Evolutionary conservation across 2,113 vertebrate genomes (phyloP).

Genomic region (Tricholaema leucomelas): DNA sequence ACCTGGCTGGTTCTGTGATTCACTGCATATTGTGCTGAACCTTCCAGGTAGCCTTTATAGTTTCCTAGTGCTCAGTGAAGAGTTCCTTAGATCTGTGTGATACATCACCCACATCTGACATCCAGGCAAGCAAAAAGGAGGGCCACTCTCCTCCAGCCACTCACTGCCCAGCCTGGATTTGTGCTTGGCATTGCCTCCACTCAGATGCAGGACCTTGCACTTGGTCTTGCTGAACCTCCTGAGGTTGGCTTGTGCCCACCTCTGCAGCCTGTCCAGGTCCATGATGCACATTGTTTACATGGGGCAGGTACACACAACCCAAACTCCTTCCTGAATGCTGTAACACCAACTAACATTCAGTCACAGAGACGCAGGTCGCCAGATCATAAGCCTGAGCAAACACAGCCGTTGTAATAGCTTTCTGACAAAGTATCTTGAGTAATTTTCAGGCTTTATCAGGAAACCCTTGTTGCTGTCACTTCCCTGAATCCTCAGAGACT

Average conservation of each 20-base stretch:
- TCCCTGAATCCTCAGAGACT: not conserved
- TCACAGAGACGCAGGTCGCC: not conserved
- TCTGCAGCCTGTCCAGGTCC: too few species aligned
- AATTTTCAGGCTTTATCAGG: not conserved
- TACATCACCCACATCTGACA: not conserved
- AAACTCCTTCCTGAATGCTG: not conserved
- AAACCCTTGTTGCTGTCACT: not conserved
- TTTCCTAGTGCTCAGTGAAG: not conserved
- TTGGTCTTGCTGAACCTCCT: too few species aligned
- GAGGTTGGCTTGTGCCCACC: too few species aligned
- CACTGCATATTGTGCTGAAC: too few species aligned
- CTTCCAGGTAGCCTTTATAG: not conserved
- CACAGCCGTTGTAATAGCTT: not conserved
- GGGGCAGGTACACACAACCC: not conserved
- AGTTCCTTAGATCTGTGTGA: not conserved
- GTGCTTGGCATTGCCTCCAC: too few species aligned
- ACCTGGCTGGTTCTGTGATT: too few species aligned
- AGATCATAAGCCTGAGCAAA: not conserved
- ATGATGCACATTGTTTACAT: not conserved
- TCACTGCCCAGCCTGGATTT: too few species aligned
- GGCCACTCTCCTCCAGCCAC: too few species aligned
- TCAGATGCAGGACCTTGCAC: too few species aligned
- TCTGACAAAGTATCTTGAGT: not conserved
- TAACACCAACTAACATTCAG: not conserved
- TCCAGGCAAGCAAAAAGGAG: not conserved